Evolutionary conservation across 2,888 invertebrate genomes (phyloP).

Genomic region (Entomobrya proxima): DNA sequence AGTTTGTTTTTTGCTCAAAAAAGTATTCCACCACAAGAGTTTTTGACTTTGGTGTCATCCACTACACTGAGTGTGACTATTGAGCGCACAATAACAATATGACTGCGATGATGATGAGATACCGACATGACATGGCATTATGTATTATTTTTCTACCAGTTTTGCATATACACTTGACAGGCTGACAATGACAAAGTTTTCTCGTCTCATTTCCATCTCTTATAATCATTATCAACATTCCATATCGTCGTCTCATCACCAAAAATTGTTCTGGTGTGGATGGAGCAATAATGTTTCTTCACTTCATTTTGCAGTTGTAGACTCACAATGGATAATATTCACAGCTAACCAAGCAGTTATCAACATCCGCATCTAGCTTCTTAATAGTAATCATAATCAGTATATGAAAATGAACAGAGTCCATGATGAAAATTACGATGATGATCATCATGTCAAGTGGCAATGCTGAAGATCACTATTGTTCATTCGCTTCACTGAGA

Average conservation of each 20-base stretch:
- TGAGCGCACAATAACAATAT: neutral
- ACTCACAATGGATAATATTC: neutral
- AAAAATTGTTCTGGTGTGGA: too few relatives aligned
- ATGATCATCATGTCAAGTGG: neutral
- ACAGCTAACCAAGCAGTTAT: neutral
- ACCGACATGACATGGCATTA: neutral
- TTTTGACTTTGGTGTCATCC: neutral
- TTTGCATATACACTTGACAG: conserved; percentile 18
- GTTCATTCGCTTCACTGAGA: neutral
- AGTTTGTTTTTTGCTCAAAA: neutral
- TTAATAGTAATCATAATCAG: neutral
- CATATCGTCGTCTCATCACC: neutral
- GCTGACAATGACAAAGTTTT: conserved; percentile 29
- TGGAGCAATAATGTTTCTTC: too few relatives aligned
- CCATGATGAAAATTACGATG: too few relatives aligned
- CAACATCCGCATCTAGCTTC: neutral
- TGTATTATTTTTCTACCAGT: neutral
- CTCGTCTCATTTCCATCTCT: neutral
- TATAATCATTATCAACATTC: neutral
- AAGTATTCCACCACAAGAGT: neutral
- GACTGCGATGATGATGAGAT: neutral
- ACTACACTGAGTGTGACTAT: neutral
- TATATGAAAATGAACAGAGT: neutral
- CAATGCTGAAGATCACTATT: neutral
- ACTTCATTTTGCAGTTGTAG: neutral